These are phyloP conservation scores for Pteria penguin DNA, from an alignment of 2,888 invertebrate species.

Conservation along the genomic window DNA sequence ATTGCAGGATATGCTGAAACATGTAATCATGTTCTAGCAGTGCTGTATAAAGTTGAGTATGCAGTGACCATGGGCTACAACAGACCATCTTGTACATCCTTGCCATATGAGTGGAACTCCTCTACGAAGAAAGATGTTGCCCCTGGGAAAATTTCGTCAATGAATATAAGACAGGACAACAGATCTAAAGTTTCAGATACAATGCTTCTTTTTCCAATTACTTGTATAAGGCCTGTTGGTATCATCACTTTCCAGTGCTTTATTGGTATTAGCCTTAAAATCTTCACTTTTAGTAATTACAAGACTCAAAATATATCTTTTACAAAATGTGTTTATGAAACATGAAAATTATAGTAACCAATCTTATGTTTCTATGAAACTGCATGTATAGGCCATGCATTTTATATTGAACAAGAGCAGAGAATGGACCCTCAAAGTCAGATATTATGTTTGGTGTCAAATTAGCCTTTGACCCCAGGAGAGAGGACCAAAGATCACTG, in stretches of 20 bases:
- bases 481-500: background rate
- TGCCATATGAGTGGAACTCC: background rate
- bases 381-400: no score
- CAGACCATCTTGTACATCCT: background rate
- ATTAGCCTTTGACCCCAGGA: background rate
- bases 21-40: background rate
- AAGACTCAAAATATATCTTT: no score
- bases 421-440: background rate
- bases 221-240: no score
- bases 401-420: no score
- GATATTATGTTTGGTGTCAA: background rate
- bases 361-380: no score
- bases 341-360: no score
- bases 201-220: no score
- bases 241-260: no score
- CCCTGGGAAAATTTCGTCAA: background rate
- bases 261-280: no score
- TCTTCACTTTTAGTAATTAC: no score
- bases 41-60: background rate
- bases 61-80: conserved; percentile 2
- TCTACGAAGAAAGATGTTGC: background rate
- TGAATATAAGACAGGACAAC: background rate
- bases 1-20: background rate
- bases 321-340: no score
- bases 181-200: background rate